phyloP scores from a whole-genome alignment of 2,113 vertebrate genomes.

The Polypterus bichir region DNA sequence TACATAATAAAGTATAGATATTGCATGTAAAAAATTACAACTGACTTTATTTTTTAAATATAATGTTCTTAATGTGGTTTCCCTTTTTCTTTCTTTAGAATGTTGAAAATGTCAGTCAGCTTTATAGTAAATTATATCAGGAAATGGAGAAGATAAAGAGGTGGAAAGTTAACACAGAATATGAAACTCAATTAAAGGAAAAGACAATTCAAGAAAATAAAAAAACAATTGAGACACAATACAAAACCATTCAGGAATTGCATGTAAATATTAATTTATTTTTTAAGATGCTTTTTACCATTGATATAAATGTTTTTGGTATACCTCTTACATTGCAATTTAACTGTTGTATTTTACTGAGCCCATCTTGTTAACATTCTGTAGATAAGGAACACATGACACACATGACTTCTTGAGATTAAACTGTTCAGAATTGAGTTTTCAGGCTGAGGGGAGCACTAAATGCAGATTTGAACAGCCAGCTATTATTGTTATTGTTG shows the following conservation, averaged over 20 bases:
- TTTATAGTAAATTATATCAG: slow-evolving; percentile 77
- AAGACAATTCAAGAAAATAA: slow-evolving; percentile 70
- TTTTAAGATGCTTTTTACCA: slow-evolving; percentile 20
- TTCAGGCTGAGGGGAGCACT: too few relatives aligned
- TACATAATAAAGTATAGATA: not conserved
- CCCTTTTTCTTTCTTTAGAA: slow-evolving; percentile 45
- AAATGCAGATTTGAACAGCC: too few relatives aligned
- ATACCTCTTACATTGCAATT: too few relatives aligned
- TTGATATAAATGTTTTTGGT: slow-evolving; percentile 8
- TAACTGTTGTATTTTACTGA: too few relatives aligned
- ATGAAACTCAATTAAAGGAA: slow-evolving; percentile 67
- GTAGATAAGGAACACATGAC: too few relatives aligned
- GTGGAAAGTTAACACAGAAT: slow-evolving; percentile 70
- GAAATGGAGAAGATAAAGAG: slow-evolving; percentile 81
- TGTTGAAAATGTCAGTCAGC: slow-evolving; percentile 45
- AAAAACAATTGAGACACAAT: slow-evolving; percentile 72
- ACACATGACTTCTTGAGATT: too few relatives aligned
- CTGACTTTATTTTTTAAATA: not conserved
- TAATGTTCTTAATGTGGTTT: not conserved
- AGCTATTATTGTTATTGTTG: too few relatives aligned
- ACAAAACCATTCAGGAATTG: slow-evolving; percentile 80
- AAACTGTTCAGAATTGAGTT: too few relatives aligned
- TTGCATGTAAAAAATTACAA: not conserved
- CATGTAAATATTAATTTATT: slow-evolving; percentile 53
- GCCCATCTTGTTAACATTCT: too few relatives aligned